Conservation (phyloP, 2,113 vertebrate species). For the Perccottus glenii region DNA sequence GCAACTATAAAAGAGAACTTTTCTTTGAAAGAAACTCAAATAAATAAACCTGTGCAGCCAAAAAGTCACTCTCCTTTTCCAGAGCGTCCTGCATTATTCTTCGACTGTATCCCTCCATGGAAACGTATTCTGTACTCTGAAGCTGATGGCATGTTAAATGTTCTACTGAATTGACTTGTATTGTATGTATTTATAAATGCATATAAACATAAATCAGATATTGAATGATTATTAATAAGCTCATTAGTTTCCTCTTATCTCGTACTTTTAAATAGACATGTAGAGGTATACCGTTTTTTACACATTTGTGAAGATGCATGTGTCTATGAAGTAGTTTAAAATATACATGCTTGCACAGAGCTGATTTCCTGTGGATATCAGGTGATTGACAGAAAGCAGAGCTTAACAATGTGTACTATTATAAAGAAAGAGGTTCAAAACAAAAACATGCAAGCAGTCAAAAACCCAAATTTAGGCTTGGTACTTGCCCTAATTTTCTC, state of each 20-base stretch:
- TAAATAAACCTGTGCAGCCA: too few species aligned
- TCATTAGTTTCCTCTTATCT: too few species aligned
- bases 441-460: conserved; percentile 14
- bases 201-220: too few species aligned
- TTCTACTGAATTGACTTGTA: too few species aligned
- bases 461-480: conserved; percentile 31
- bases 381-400: conserved; percentile 59
- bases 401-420: conserved; percentile 23
- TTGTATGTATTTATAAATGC: too few species aligned
- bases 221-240: too few species aligned
- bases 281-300: neutral
- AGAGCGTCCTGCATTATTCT: too few species aligned
- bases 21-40: neutral
- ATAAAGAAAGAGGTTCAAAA: conserved; percentile 26
- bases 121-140: too few species aligned
- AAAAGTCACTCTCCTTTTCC: neutral
- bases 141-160: too few species aligned
- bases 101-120: too few species aligned
- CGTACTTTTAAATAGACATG: too few species aligned
- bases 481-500: conserved; percentile 11
- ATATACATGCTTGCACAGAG: conserved; percentile 8
- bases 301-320: neutral
- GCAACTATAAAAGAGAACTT: neutral
- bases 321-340: conserved; percentile 18
- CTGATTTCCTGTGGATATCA: conserved; percentile 37